These are phyloP conservation scores for Drosophila conformis DNA, from an alignment of 2,888 invertebrate species.

Conservation along the genomic window DNA sequence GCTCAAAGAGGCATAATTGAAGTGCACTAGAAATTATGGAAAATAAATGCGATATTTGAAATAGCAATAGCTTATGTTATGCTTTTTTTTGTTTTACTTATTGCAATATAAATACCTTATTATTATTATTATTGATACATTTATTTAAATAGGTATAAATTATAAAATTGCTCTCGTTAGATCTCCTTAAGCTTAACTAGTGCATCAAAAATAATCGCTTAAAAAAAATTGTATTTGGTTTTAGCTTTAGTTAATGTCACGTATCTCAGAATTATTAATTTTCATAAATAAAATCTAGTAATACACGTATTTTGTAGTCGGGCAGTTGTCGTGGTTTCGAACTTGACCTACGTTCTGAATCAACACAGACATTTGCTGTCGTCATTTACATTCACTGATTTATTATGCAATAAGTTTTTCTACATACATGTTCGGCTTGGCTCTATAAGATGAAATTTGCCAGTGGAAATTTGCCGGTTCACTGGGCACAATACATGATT, in stretches of 20 bases:
- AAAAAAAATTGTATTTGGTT: not conserved
- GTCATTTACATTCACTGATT: conserved; percentile 66
- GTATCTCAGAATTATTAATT: not conserved
- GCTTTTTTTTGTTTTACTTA: not conserved
- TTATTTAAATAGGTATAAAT: not conserved
- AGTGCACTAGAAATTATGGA: too few relatives aligned
- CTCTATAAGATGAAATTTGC: too few relatives aligned
- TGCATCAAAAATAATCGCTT: not conserved
- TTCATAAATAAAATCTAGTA: not conserved
- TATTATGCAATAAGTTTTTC: conserved; percentile 71
- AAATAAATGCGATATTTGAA: not conserved
- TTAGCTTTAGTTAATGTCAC: not conserved
- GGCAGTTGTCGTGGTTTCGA: conserved; percentile 3
- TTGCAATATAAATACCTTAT: too few relatives aligned
- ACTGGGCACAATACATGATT: conserved; percentile 44
- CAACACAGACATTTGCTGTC: conserved; percentile 51
- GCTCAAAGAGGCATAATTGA: not conserved
- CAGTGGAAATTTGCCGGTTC: conserved; percentile 48
- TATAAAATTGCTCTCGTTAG: not conserved
- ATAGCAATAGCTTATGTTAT: not conserved
- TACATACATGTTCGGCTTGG: too few relatives aligned
- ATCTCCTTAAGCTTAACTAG: not conserved
- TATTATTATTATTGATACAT: too few relatives aligned
- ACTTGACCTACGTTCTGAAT: conserved; percentile 36
- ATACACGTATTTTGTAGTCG: conserved; percentile 26